These are phyloP conservation scores for Euzetes globulus DNA, from an alignment of 2,888 invertebrate species.

Conservation along the genomic window DNA sequence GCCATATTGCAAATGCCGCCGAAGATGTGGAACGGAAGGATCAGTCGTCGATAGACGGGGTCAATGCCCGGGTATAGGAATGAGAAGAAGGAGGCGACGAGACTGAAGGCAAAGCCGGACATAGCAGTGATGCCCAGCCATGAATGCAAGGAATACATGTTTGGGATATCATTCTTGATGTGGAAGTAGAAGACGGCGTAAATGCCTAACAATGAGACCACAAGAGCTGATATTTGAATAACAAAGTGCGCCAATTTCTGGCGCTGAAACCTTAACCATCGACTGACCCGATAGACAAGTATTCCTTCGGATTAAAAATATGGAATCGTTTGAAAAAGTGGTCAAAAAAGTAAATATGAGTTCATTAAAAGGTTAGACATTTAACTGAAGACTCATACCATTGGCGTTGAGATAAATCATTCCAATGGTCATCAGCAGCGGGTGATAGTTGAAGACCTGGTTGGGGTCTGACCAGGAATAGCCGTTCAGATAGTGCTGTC, in stretches of 20 bases:
- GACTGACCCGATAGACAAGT: slow-evolving; percentile 67
- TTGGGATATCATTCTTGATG: slow-evolving; percentile 57
- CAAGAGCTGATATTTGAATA: slow-evolving; percentile 60
- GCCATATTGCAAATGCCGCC: slow-evolving; percentile 67
- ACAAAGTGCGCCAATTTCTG: slow-evolving; percentile 67
- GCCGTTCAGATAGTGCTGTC: slow-evolving; percentile 56
- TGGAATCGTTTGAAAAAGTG: too few species aligned
- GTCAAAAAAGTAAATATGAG: neutral
- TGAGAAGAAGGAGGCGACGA: slow-evolving; percentile 62
- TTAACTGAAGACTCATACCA: slow-evolving; percentile 49
- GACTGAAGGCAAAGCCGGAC: slow-evolving; percentile 64
- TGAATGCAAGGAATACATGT: slow-evolving; percentile 68
- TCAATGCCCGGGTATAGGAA: slow-evolving; percentile 67
- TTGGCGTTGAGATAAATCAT: slow-evolving; percentile 73
- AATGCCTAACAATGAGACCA: slow-evolving; percentile 62
- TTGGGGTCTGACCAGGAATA: slow-evolving; percentile 60
- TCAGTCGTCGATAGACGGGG: slow-evolving; percentile 55
- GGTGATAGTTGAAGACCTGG: slow-evolving; percentile 78
- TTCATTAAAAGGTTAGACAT: neutral
- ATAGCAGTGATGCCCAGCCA: slow-evolving; percentile 73
- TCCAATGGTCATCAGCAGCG: slow-evolving; percentile 73
- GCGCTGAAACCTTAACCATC: slow-evolving; percentile 61
- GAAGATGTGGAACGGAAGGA: slow-evolving; percentile 67
- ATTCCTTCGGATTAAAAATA: slow-evolving; percentile 52
- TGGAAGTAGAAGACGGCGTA: slow-evolving; percentile 75